Base-by-base conservation (phyloP, 2,888 invertebrate genomes). In the Ectemnius cavifrons region DNA sequence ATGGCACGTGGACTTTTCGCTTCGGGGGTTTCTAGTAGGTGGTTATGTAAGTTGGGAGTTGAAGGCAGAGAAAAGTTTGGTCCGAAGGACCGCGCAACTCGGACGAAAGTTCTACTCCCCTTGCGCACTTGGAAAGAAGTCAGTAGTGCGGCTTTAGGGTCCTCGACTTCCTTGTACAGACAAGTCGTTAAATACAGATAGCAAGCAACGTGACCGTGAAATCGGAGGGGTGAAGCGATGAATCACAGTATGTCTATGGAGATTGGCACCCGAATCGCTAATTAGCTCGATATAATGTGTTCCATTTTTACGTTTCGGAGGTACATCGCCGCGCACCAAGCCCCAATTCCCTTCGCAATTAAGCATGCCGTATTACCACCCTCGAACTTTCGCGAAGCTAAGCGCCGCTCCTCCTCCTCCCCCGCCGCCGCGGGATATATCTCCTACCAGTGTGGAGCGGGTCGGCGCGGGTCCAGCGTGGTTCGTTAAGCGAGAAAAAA, bases 341-440 rank as follows among this genome's bases (percentile, higher is more conserved):
- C 73, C 71, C 71, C 75, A 63, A 79, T 78, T 72, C 67, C 71
- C 69, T 61, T 76, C 69, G 58, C 71, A 71, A 78, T 75, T 65
- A 81, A 63, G 60, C 69, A 66, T 70, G 28, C 72, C 80, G 75
- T 66, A 67, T 69, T 71, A 67, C 68, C 65, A 72, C 59, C 70
- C 70, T 62, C 71, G 69, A 82, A 82, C 73, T 77, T 82, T 77
- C 78, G 77, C 61, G 78, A 73, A 67, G 65, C 71, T 46, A n/a
- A 37, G 37, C 69, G 23, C 23, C 23, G 23, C 23, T 23, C 64
- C 63, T 47, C 57, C 60, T 16, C 3, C 61, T 20, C 37, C 20
- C 18, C 2, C 27, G 67, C 37, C 20, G 27, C 2, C 27, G 67
- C 16, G 28, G 64, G 49, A 52, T 16, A 20, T 65, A 71, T 45